Evolutionary conservation across 2,113 vertebrate genomes (phyloP).

Genomic region (Coptodon bakossiorum): DNA sequence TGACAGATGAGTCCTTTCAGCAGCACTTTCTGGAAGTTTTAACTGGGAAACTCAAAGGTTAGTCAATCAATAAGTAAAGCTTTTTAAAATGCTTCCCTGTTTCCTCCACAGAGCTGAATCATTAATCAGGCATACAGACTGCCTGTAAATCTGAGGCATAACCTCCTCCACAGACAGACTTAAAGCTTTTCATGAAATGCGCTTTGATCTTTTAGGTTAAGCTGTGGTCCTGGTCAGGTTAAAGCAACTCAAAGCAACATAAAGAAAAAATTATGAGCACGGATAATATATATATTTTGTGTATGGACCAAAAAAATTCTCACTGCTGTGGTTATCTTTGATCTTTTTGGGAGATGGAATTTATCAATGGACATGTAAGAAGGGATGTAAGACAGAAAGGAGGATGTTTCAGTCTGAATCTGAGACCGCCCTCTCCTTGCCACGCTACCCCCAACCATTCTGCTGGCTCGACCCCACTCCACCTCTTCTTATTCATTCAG

Average conservation of each 20-base stretch:
- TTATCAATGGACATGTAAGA: slow-evolving; percentile 6
- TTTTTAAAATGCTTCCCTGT: slow-evolving; percentile 76
- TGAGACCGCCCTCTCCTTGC: neutral
- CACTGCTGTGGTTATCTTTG: neutral
- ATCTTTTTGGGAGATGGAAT: neutral
- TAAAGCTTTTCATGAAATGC: neutral
- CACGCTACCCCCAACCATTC: neutral
- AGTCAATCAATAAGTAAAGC: slow-evolving; percentile 81
- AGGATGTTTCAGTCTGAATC: slow-evolving; percentile 13
- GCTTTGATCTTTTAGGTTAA: neutral
- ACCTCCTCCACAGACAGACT: neutral
- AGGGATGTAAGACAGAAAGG: neutral
- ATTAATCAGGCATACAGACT: slow-evolving; percentile 25
- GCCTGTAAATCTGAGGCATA: neutral
- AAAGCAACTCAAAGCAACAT: neutral
- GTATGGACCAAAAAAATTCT: neutral
- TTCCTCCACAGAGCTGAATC: slow-evolving; percentile 63
- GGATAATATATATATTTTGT: slow-evolving; percentile 22
- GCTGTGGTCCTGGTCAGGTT: neutral
- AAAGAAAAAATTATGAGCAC: slow-evolving; percentile 11
- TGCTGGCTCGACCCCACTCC: neutral
- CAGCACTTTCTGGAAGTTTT: slow-evolving; percentile 31
- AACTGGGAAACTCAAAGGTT: slow-evolving; percentile 69
- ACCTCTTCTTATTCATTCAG: slow-evolving; percentile 21
- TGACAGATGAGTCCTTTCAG: slow-evolving; percentile 31